These are phyloP conservation scores for Vanacampus margaritifer DNA, from an alignment of 2,113 vertebrate genomes.

Conservation along the genomic window DNA sequence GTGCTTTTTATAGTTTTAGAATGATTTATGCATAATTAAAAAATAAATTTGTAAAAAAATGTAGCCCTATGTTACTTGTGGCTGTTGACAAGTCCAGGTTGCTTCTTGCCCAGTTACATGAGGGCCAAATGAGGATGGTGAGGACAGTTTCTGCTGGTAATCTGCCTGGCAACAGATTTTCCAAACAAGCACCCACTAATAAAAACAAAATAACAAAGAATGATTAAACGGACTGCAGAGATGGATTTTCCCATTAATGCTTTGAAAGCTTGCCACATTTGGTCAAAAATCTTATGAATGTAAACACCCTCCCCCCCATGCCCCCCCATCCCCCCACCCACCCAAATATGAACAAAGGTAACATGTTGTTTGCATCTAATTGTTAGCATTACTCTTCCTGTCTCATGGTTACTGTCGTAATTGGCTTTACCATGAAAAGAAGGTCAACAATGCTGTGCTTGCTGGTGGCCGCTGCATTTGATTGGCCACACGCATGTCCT, in stretches of 20 bases:
- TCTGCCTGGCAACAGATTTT: background rate
- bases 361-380: background rate
- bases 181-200: background rate
- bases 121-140: too few relatives aligned
- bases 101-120: too few relatives aligned
- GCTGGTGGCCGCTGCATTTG: slow-evolving; percentile 33
- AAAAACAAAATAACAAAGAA: background rate
- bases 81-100: too few relatives aligned
- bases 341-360: background rate
- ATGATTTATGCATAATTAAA: too few relatives aligned
- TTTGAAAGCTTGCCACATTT: background rate
- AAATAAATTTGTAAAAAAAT: too few relatives aligned
- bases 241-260: background rate
- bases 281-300: background rate
- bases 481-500: slow-evolving; percentile 44
- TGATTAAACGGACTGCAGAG: too few relatives aligned
- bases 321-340: too few relatives aligned
- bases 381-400: background rate
- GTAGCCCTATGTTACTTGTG: too few relatives aligned
- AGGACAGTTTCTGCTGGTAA: background rate
- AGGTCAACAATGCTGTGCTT: slow-evolving; percentile 58
- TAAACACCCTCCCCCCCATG: too few relatives aligned
- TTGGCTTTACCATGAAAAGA: slow-evolving; percentile 64
- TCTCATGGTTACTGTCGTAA: slow-evolving; percentile 47
- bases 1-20: too few relatives aligned